Conservation (phyloP, 2,888 invertebrate genomes). For the Drosophila peninsularis region DNA sequence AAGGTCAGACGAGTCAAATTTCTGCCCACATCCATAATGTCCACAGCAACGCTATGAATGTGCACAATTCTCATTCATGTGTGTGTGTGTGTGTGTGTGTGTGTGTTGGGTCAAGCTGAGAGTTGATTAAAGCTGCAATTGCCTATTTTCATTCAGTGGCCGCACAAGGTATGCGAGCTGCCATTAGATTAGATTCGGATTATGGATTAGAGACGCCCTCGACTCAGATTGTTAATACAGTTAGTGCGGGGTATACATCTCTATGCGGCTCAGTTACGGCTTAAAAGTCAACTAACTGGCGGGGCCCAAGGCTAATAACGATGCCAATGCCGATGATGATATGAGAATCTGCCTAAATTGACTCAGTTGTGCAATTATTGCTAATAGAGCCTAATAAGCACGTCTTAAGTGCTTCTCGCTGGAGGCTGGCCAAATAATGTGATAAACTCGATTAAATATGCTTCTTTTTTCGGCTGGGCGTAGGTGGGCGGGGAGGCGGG, state of each 20-base stretch:
- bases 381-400: constrained; percentile 76
- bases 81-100: neutral
- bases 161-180: neutral
- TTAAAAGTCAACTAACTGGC: constrained; percentile 30
- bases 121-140: constrained; percentile 19
- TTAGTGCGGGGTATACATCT: neutral
- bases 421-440: constrained; percentile 55
- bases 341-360: constrained; percentile 63
- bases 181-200: neutral
- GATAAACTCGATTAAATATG: constrained; percentile 75
- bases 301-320: constrained; percentile 30
- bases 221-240: neutral
- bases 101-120: constrained; percentile 14
- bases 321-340: constrained; percentile 12
- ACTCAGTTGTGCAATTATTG: constrained; percentile 74
- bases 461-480: neutral
- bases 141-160: neutral
- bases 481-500: neutral
- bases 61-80: constrained; percentile 35
- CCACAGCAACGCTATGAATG: constrained; percentile 26
- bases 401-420: constrained; percentile 62
- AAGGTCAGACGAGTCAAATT: constrained; percentile 51
- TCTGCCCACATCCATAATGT: constrained; percentile 24
- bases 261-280: constrained; percentile 23
- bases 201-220: neutral